Percentiles rank a stretch among this genome's conserved stretches.
These are phyloP conservation scores for Sapajus apella DNA, from an alignment of 2,113 vertebrate species.

Conservation along the genomic window DNA sequence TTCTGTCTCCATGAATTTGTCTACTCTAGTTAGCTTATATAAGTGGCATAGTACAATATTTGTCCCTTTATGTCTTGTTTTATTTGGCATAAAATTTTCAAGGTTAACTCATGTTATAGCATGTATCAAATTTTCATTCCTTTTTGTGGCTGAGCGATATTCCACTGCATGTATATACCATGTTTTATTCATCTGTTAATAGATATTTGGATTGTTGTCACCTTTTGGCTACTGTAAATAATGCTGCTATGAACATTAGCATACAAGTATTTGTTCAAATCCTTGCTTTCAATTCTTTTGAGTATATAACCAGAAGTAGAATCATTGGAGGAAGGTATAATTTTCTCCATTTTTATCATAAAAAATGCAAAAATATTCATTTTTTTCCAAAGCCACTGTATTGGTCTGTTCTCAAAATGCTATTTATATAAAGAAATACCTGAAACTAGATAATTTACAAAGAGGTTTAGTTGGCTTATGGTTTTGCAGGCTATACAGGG, in stretches of 20 bases:
- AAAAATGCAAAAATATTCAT: slow-evolving; percentile 43
- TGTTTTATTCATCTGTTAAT: background rate
- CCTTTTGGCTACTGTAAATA: background rate
- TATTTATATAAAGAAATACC: too few relatives aligned
- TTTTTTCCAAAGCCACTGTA: background rate
- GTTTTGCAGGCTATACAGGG: too few relatives aligned
- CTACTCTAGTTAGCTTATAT: background rate
- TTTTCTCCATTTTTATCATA: background rate
- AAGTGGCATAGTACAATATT: background rate
- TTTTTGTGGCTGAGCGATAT: background rate
- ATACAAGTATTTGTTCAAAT: background rate
- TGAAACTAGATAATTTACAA: too few relatives aligned
- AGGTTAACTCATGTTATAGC: background rate
- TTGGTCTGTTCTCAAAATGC: too few relatives aligned
- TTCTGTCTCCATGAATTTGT: background rate
- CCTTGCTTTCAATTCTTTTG: background rate
- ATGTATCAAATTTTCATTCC: background rate
- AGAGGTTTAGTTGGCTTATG: too few relatives aligned
- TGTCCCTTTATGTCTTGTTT: background rate
- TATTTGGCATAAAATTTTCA: background rate
- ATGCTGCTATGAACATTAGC: background rate
- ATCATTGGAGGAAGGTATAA: background rate
- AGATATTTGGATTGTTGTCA: background rate
- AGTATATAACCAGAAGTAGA: background rate
- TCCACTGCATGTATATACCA: background rate